Percentiles rank a stretch among this genome's conserved stretches.
These are phyloP conservation scores for Montipora cactus DNA, from an alignment of 64 coral and sea anemone genomes.

Conservation along the genomic window DNA sequence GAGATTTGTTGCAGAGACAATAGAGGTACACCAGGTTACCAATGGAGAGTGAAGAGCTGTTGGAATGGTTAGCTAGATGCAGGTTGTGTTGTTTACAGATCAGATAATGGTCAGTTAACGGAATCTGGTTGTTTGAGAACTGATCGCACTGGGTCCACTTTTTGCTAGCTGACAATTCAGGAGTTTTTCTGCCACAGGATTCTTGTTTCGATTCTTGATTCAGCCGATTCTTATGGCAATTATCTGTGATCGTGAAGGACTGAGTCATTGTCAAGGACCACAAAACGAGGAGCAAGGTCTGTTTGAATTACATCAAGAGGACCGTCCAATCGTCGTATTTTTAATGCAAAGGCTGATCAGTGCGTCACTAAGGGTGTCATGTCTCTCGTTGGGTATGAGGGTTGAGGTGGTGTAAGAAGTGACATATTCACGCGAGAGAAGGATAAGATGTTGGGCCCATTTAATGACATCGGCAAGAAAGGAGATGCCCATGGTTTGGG, in stretches of 20 bases:
- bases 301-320: too few relatives aligned
- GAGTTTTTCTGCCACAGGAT: too few relatives aligned
- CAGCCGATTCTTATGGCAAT: too few relatives aligned
- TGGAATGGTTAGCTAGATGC: background rate
- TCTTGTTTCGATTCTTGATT: too few relatives aligned
- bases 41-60: background rate
- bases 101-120: background rate
- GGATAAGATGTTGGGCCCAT: background rate
- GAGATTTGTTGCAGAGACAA: too few relatives aligned
- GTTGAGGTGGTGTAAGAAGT: background rate
- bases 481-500: background rate
- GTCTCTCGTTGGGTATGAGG: background rate
- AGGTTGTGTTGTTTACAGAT: background rate
- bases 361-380: background rate
- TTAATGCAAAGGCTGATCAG: background rate
- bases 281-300: too few relatives aligned
- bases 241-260: too few relatives aligned
- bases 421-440: background rate
- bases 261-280: too few relatives aligned
- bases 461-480: slow-evolving; percentile 35
- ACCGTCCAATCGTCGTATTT: too few relatives aligned
- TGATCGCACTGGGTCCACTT: too few relatives aligned
- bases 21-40: too few relatives aligned
- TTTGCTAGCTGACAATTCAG: too few relatives aligned
- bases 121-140: background rate